Percentiles rank a stretch among this genome's conserved stretches.
These are phyloP conservation scores for Plagiodera versicolora DNA, from an alignment of 2,888 invertebrate genomes.

Conservation along the genomic window DNA sequence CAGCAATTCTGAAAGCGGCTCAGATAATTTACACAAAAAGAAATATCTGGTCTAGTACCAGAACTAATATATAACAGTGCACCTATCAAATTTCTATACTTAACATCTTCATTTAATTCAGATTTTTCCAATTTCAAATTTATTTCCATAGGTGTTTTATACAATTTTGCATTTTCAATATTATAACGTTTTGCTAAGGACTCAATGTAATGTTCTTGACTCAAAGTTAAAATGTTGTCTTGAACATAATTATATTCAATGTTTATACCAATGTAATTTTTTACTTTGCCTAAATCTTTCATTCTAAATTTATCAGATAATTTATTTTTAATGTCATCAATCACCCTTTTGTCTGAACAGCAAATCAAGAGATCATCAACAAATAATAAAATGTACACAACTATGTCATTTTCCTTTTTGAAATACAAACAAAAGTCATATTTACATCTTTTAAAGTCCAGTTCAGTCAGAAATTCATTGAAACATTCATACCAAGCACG, in stretches of 20 bases:
- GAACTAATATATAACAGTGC: constrained; percentile 19
- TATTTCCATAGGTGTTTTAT: constrained; percentile 23
- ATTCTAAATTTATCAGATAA: constrained; percentile 21
- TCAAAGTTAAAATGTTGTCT: constrained; percentile 10
- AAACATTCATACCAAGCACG: constrained; percentile 32
- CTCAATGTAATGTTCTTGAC: constrained; percentile 20
- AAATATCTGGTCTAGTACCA: constrained; percentile 25
- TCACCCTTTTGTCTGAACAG: constrained; percentile 10
- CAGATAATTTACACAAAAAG: constrained; percentile 15
- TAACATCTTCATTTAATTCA: background rate
- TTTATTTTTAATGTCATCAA: constrained; percentile 18
- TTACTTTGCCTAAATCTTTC: constrained; percentile 25
- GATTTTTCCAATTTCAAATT: too few relatives aligned
- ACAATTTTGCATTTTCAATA: constrained; percentile 15
- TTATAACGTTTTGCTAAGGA: constrained; percentile 16
- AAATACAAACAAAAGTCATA: constrained; percentile 24
- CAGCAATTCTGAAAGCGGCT: too few relatives aligned
- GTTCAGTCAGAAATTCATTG: constrained; percentile 20
- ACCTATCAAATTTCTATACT: constrained; percentile 21
- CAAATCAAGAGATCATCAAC: constrained; percentile 30
- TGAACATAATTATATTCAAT: constrained; percentile 18
- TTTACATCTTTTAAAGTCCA: constrained; percentile 22
- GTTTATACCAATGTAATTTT: constrained; percentile 20
- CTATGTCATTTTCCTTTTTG: background rate
- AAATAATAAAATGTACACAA: constrained; percentile 19